Base-by-base conservation (phyloP, 2,113 vertebrate species). In the Chlamydotis undulata region DNA sequence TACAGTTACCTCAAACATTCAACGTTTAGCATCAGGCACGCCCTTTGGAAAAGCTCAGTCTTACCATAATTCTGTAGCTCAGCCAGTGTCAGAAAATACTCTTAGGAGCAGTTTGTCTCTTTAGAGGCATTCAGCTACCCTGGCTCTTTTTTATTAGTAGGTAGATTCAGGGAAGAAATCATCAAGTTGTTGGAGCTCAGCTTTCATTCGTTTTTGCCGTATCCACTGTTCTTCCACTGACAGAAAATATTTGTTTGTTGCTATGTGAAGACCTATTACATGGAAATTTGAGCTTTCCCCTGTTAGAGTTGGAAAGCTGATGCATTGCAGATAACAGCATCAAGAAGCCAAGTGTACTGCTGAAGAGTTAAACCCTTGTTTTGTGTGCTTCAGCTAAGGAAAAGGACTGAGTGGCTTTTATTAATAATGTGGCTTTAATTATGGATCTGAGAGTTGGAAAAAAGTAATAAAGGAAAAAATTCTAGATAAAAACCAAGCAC, bases 171-270 rank as follows among this genome's bases (percentile, higher is more conserved):
- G 6, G 53, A 76, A 63, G 37, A 77, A 94, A 70, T 83, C 7
- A 5, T 83, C 4, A 6, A 8, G 4, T 41, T 80, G 13, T 6
- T 61, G 8, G 15, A 83, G 41, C 73, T 87, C 71, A 89, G 43
- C 19, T 93, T 91, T 74, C 45, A 31, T 68, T 92, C 0, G 0
- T 89, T 78, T 89, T 82, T 29, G 12, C 45, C 76, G 29, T 71
- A 79, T 70, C n/a, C 39, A 50, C 45, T 53, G 25, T 85, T 87
- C 45, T 71, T 78, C 33, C 35, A 59, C 26, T 53, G 31, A 60
- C 17, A 65, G 59, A 83, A 95, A 94, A 76, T 95, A 91, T 73
- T 94, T 95, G 15, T 61, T 87, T 91, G 91, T 91, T 95, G 82
- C 84, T 91, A 57, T 55, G 75, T 79, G 53, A 94, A 85, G 28